These are phyloP conservation scores for Oligia fasciuncula DNA, from an alignment of 2,888 invertebrate genomes.

Conservation along the genomic window DNA sequence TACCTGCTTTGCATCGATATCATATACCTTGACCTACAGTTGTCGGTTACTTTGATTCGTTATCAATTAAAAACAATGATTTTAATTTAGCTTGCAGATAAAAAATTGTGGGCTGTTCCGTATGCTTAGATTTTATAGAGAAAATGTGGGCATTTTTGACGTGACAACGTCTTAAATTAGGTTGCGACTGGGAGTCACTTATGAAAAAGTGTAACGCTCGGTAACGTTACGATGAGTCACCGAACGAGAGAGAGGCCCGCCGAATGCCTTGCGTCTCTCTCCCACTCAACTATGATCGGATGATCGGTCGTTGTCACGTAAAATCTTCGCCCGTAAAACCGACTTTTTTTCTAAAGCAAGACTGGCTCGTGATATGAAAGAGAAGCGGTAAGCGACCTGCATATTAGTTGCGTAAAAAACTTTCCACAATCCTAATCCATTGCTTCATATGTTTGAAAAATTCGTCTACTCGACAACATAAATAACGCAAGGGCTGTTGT, in stretches of 20 bases:
- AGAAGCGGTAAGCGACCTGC: background rate
- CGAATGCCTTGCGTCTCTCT: no score
- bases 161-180: no score
- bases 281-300: no score
- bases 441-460: background rate
- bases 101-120: conserved; percentile 34
- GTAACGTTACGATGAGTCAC: no score
- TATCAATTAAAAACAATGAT: conserved; percentile 62
- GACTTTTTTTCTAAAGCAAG: background rate
- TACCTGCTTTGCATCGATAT: conserved; percentile 47
- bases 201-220: no score
- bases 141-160: rapidly evolving
- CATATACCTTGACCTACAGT: conserved; percentile 60
- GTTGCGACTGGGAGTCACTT: no score
- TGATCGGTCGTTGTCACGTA: no score
- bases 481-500: background rate
- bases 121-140: conserved; percentile 19
- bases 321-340: no score
- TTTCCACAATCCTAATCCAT: background rate
- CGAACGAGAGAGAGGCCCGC: no score
- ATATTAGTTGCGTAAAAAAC: background rate
- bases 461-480: background rate
- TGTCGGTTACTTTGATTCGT: conserved; percentile 44
- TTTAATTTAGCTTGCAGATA: conserved; percentile 31
- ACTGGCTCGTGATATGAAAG: no score